Evolutionary conservation across 2,888 invertebrate species (phyloP), one percentile per base, ranked within the genome.

Genomic region (Leucania comma): DNA sequence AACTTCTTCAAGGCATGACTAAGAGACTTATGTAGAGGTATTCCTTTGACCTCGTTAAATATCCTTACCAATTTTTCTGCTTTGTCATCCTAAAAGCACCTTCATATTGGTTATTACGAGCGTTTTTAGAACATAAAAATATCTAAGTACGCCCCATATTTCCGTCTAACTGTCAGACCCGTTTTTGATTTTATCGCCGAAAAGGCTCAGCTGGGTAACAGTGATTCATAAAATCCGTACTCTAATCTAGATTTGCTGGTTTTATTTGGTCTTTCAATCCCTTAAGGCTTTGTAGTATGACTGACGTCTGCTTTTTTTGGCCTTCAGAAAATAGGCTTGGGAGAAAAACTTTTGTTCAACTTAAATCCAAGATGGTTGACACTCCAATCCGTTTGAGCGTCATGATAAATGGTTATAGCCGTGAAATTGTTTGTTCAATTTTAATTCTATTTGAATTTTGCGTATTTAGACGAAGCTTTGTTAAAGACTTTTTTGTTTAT

Each of bases 161-260:
- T 81, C 80, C 83, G 73, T 68, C 75, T 62, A 51, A 64, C 78
- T 79, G 79, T 81, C 79, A 73, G 78, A 79, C 81, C 72, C 72
- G 61, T 56, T 72, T 84, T 68, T 80, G 74, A 78, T 81, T 80
- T 84, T 83, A 84, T 84, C 84, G 12, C 29, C 26, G 56, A 60
- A 50, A 67, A 51, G 57, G 56, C 67, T 65, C 61, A 63, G 78
- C 59, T 76, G 61, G 22, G 71, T 78, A 61, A 79, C 66, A 78
- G 70, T 73, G 73, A 78, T 80, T 81, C 80, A 81, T 83, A 81
- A 81, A 84, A 83, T 62, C 76, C 73, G 65, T 68, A 75, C 61
- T 58, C 53, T 71, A 72, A 77, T 75, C 82, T 84, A 78, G 75
- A 76, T 79, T 77, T 68, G 54, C 63, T 54, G 59, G 72, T 67